These are phyloP conservation scores for Malurus leucopterus DNA, from an alignment of 2,797 vertebrate genomes.

Conservation along the genomic window DNA sequence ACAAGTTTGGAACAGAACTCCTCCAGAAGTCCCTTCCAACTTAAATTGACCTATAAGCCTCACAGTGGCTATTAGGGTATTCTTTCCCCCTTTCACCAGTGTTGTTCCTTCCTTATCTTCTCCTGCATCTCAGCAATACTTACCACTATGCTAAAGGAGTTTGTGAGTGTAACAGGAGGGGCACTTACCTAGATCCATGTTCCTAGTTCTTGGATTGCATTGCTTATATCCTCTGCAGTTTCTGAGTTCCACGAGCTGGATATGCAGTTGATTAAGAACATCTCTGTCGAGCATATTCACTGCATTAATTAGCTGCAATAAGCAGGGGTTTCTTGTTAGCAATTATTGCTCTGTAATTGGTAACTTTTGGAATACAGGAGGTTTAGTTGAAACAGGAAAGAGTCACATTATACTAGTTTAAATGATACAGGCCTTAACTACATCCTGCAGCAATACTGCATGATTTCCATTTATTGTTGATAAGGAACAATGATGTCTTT, in stretches of 20 bases:
- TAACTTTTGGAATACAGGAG: not conserved
- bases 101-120: not conserved
- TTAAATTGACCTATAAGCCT: not conserved
- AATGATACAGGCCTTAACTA: not conserved
- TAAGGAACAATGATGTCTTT: not conserved
- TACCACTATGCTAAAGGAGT: not conserved
- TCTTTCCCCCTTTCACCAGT: not conserved
- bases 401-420: not conserved
- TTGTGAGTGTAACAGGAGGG: not conserved
- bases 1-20: not conserved
- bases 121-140: not conserved
- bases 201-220: conserved; percentile 89
- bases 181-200: conserved; percentile 84
- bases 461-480: fast-evolving
- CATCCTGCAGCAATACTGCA: fast-evolving
- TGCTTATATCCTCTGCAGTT: conserved; percentile 91
- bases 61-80: not conserved
- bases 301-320: conserved; percentile 85
- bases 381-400: not conserved
- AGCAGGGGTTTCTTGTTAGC: not conserved
- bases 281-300: conserved; percentile 87
- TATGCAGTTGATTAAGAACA: conserved; percentile 86
- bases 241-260: conserved; percentile 92
- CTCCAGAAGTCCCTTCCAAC: not conserved
- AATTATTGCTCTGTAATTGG: not conserved